Conservation (phyloP, 1,140 invertebrate species). For the Heliconius melpomene region DNA sequence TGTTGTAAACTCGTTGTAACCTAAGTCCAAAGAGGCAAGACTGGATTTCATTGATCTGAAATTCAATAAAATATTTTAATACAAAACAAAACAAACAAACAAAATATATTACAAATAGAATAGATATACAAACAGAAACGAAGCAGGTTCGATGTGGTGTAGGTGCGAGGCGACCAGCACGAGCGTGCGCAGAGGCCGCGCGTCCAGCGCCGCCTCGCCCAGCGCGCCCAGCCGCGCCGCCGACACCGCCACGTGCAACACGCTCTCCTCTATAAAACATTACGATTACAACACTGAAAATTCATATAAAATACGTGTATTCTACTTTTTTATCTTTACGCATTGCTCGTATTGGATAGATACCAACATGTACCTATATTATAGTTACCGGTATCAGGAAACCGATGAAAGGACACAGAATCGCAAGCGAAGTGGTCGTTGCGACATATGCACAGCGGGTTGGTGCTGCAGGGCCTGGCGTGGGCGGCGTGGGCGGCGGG, state of each 20-base stretch:
- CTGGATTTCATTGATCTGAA: constrained; percentile 82
- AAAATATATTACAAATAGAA: background rate
- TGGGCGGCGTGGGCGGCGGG: constrained; percentile 21
- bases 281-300: background rate
- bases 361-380: background rate
- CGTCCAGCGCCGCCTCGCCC: constrained; percentile 59
- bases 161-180: constrained; percentile 56
- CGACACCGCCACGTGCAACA: constrained; percentile 58
- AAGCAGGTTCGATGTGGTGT: constrained; percentile 47
- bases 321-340: too few relatives aligned
- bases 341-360: too few relatives aligned
- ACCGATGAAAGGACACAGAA: constrained; percentile 56
- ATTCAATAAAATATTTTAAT: constrained; percentile 25
- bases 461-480: constrained; percentile 38
- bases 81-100: too few relatives aligned
- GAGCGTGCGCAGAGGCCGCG: constrained; percentile 51
- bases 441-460: constrained; percentile 53
- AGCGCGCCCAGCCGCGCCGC: constrained; percentile 55
- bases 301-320: too few relatives aligned
- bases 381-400: constrained; percentile 52
- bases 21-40: constrained; percentile 85
- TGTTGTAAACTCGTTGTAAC: constrained; percentile 85
- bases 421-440: constrained; percentile 55
- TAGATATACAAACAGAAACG: constrained; percentile 16
- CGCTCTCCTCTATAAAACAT: constrained; percentile 38